Percentiles rank a stretch among this genome's conserved stretches.
phyloP scores from a whole-genome alignment of 2,888 invertebrate species.

The Nebria brevicollis region DNA sequence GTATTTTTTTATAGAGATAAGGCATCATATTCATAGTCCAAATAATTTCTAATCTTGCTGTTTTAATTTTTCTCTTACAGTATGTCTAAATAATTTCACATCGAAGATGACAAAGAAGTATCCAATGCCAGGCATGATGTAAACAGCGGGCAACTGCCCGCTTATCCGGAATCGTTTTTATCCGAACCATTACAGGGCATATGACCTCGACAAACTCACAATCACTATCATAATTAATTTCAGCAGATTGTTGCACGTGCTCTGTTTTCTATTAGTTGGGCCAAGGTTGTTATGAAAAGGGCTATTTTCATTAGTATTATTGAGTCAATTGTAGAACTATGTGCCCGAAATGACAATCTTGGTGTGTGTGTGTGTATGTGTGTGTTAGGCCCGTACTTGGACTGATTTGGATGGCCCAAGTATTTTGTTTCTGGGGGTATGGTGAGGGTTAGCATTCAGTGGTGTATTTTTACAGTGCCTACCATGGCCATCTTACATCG shows the following conservation, averaged over 20 bases:
- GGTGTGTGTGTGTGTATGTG: background rate
- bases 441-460: constrained; percentile 49
- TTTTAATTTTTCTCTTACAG: constrained; percentile 62
- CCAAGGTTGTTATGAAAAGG: constrained; percentile 29
- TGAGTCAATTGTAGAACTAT: constrained; percentile 4
- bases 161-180: constrained; percentile 15
- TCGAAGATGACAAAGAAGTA: constrained; percentile 27
- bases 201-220: constrained; percentile 14
- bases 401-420: constrained; percentile 36
- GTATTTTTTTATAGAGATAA: constrained; percentile 19
- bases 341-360: constrained; percentile 24
- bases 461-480: constrained; percentile 83
- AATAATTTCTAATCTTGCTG: constrained; percentile 54
- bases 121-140: background rate
- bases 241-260: constrained; percentile 19
- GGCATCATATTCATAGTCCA: constrained; percentile 42
- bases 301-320: background rate
- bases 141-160: constrained; percentile 10
- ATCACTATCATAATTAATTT: constrained; percentile 27
- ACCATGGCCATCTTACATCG: constrained; percentile 97
- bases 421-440: constrained; percentile 39
- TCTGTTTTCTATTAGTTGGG: constrained; percentile 5
- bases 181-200: constrained; percentile 19
- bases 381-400: background rate
- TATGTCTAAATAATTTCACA: constrained; percentile 44